Percentiles rank a stretch among this genome's conserved stretches.
phyloP scores from a whole-genome alignment of 2,797 vertebrate genomes.

The Lophura swinhoii region DNA sequence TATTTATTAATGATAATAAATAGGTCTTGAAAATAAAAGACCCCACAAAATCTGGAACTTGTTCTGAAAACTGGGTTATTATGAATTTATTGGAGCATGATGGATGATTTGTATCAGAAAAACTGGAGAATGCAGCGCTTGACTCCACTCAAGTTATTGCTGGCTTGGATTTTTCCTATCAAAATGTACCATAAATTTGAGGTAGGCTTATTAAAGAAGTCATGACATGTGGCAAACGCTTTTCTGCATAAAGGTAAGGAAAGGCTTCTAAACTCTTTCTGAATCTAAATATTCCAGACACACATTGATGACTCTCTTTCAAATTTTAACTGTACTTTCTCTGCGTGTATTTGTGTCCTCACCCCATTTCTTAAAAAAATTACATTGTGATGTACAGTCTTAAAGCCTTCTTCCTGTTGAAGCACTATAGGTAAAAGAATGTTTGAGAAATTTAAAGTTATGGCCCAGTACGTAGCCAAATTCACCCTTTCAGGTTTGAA shows the following conservation, averaged over 20 bases:
- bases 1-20: background rate
- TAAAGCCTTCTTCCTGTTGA: background rate
- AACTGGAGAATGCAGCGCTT: background rate
- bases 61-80: background rate
- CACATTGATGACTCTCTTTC: background rate
- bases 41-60: background rate
- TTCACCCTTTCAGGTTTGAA: background rate
- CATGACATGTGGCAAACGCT: background rate
- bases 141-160: background rate
- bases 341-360: background rate
- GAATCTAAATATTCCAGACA: background rate
- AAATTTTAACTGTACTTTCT: background rate
- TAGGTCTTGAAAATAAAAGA: rapidly evolving
- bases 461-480: background rate
- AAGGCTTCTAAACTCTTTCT: background rate
- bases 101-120: background rate
- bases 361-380: background rate
- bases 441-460: background rate
- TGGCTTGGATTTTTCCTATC: background rate
- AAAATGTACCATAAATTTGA: background rate
- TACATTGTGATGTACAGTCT: background rate
- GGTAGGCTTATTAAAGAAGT: background rate
- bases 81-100: background rate
- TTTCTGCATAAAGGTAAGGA: background rate
- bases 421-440: background rate